Conservation (phyloP, 2,888 invertebrate genomes). For the Eilema caniola region DNA sequence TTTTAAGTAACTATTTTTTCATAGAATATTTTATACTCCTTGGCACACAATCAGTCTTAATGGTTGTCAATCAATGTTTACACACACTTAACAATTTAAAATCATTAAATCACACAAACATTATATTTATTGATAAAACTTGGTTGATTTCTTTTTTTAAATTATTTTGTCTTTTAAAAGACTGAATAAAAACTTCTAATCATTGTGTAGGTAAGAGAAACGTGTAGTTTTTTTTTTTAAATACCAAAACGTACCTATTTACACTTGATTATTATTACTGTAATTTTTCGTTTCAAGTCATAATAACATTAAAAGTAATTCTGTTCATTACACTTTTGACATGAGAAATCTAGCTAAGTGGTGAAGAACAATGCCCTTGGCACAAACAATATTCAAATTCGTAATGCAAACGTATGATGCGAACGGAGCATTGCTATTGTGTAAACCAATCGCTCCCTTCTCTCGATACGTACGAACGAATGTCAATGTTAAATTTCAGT, state of each 20-base stretch:
- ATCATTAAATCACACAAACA: slow-evolving; percentile 47
- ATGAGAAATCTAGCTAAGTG: no score
- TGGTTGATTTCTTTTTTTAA: slow-evolving; percentile 34
- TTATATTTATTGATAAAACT: slow-evolving; percentile 32
- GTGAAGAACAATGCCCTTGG: no score
- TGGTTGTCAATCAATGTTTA: slow-evolving; percentile 29
- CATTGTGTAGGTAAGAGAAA: not conserved
- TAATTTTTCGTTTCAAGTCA: no score
- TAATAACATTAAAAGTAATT: no score
- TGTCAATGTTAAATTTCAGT: no score
- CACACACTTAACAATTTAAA: slow-evolving; percentile 43
- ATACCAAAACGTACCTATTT: not conserved
- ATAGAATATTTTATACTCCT: slow-evolving; percentile 19
- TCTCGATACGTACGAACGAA: no score
- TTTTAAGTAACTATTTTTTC: slow-evolving; percentile 6
- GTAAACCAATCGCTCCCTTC: no score
- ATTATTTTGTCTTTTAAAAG: not conserved
- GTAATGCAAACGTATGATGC: no score
- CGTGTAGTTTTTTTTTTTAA: not conserved
- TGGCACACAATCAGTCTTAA: slow-evolving; percentile 47
- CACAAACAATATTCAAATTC: no score
- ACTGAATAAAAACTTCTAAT: not conserved
- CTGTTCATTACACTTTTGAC: no score
- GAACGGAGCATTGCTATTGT: no score
- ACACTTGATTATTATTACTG: not conserved